Percentiles rank a stretch among this genome's conserved stretches.
Evolutionary conservation across 37 sponge, comb jelly and placozoan genomes (phyloP).

Genomic region (Crambe crambe): DNA sequence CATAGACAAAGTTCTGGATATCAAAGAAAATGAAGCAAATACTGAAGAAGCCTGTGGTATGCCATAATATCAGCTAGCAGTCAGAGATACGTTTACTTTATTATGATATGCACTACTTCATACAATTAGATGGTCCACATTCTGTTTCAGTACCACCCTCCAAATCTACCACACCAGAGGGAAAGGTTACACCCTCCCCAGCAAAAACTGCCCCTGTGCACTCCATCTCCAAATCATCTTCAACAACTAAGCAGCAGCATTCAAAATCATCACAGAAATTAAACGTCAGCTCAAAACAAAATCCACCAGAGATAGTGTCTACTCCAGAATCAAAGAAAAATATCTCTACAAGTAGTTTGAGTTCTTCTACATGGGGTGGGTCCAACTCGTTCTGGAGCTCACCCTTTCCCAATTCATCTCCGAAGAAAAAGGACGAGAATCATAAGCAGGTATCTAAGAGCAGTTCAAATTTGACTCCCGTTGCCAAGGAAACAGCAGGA

Average conservation of each 20-base stretch:
- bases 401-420: background rate
- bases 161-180: too few species aligned
- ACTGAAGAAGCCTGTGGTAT: background rate
- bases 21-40: constrained; percentile 5
- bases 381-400: constrained; percentile 45
- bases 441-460: too few species aligned
- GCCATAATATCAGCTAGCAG: too few species aligned
- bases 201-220: background rate
- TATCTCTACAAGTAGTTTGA: background rate
- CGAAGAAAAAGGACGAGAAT: too few species aligned
- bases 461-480: background rate
- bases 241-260: too few species aligned
- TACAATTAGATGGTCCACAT: background rate
- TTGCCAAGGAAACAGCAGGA: background rate
- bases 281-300: too few species aligned
- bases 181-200: constrained; percentile 1
- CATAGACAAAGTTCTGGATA: constrained; percentile 86
- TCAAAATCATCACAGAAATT: too few species aligned
- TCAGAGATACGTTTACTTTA: too few species aligned
- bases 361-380: constrained; percentile 56
- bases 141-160: background rate
- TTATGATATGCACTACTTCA: too few species aligned
- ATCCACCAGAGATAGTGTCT: background rate
- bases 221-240: background rate
- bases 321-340: background rate